Evolutionary conservation across 2,888 invertebrate genomes (phyloP).

Genomic region (Platerodrilus igneus): DNA sequence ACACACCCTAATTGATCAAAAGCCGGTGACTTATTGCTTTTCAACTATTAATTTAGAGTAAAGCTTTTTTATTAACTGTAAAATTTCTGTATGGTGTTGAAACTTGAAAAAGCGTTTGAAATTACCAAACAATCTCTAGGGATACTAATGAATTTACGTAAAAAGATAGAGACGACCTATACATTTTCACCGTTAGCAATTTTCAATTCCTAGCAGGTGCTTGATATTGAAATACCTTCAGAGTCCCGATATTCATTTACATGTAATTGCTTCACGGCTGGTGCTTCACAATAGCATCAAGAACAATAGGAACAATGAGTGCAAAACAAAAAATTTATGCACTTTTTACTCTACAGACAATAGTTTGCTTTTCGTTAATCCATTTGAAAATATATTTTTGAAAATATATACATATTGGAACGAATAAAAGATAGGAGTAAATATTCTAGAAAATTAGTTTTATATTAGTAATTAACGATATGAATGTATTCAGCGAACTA

Average conservation of each 20-base stretch:
- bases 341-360: no score
- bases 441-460: no score
- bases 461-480: no score
- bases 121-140: neutral
- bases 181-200: constrained; percentile 24
- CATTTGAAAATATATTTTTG: no score
- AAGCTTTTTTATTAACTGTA: no score
- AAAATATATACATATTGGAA: no score
- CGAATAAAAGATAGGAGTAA: no score
- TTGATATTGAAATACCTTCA: constrained; percentile 31
- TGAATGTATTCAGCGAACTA: no score
- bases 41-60: no score
- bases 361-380: no score
- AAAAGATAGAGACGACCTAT: constrained; percentile 20
- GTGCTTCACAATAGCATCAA: constrained; percentile 23
- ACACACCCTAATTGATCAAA: no score
- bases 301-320: constrained; percentile 19
- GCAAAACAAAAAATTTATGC: constrained; percentile 18
- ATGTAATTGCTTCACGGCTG: constrained; percentile 33
- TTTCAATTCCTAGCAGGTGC: constrained; percentile 29
- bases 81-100: neutral
- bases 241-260: constrained; percentile 34
- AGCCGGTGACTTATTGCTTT: no score
- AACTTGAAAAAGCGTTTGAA: neutral
- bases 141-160: constrained; percentile 7